Evolutionary conservation across 2,113 vertebrate species (phyloP).

Genomic region (Actenoides hombroni): DNA sequence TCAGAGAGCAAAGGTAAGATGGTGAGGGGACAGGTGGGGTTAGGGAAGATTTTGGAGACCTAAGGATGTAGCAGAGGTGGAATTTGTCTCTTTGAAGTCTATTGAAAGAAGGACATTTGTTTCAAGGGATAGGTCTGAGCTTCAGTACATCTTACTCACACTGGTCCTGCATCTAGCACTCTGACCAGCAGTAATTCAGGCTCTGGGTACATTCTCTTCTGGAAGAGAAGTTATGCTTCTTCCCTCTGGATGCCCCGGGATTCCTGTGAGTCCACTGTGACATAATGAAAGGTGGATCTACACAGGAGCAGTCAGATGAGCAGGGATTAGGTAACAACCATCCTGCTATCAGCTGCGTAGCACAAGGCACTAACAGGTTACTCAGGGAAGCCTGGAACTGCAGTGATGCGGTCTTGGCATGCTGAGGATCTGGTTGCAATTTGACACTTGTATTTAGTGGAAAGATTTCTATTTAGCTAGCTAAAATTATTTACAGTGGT

Average conservation of each 20-base stretch:
- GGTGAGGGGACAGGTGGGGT: not conserved
- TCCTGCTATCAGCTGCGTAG: not conserved
- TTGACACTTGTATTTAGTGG: constrained; percentile 19
- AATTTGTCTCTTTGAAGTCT: not conserved
- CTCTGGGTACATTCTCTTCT: not conserved
- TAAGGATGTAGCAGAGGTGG: not conserved
- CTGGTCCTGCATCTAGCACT: not conserved
- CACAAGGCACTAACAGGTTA: not conserved
- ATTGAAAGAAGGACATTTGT: not conserved
- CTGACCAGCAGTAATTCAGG: not conserved
- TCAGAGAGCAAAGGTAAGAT: not conserved
- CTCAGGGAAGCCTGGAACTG: not conserved
- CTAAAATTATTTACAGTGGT: not conserved
- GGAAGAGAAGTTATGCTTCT: not conserved
- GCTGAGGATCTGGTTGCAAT: constrained; percentile 29
- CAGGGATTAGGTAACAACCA: not conserved
- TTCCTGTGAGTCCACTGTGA: not conserved
- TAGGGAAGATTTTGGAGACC: not conserved
- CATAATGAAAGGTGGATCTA: not conserved
- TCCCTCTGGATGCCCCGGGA: fast-evolving
- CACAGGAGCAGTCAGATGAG: not conserved
- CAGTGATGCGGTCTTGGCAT: not conserved
- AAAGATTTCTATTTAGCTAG: constrained; percentile 14
- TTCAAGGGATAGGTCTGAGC: not conserved
- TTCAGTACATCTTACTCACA: not conserved